A percentile compares a stretch with the other conserved stretches of the same genome.
Evolutionary conservation across 2,888 invertebrate species (phyloP).

Genomic region (Andrena flavipes): DNA sequence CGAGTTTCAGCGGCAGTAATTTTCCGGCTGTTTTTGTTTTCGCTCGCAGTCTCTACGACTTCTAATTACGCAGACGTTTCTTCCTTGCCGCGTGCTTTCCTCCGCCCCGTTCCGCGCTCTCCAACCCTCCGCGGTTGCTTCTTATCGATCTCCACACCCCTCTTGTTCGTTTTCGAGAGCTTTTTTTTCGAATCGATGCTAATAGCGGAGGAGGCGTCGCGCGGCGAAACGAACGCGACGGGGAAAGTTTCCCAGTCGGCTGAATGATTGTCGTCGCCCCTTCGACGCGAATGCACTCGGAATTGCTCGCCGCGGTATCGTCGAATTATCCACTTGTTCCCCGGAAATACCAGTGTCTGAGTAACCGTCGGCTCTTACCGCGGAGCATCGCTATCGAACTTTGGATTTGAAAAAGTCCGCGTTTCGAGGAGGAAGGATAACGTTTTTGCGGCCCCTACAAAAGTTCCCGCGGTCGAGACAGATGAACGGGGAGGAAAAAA

Average conservation of each 20-base stretch:
- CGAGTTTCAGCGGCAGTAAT: slow-evolving; percentile 33
- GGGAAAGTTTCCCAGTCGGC: neutral
- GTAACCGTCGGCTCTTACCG: too few species aligned
- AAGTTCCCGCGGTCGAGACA: neutral
- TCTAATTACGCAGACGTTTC: slow-evolving; percentile 57
- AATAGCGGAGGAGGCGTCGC: slow-evolving; percentile 13
- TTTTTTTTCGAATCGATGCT: slow-evolving; percentile 10
- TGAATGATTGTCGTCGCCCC: neutral
- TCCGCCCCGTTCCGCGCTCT: neutral
- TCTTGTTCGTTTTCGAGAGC: neutral
- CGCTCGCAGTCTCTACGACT: slow-evolving; percentile 44
- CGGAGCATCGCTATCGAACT: too few species aligned
- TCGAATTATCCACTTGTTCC: too few species aligned
- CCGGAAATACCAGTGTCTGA: too few species aligned
- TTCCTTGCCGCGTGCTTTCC: slow-evolving; percentile 23
- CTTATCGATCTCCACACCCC: slow-evolving; percentile 17
- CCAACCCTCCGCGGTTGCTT: neutral
- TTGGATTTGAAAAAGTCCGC: neutral
- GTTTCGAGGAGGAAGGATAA: neutral
- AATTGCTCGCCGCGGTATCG: too few species aligned
- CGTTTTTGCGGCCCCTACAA: neutral
- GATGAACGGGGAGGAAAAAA: neutral
- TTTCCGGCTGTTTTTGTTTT: slow-evolving; percentile 56
- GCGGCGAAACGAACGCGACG: neutral
- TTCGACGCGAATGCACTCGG: neutral